A percentile compares a stretch with the other conserved stretches of the same genome.
Evolutionary conservation across 2,113 vertebrate genomes (phyloP).

Genomic region (Verasper variegatus): DNA sequence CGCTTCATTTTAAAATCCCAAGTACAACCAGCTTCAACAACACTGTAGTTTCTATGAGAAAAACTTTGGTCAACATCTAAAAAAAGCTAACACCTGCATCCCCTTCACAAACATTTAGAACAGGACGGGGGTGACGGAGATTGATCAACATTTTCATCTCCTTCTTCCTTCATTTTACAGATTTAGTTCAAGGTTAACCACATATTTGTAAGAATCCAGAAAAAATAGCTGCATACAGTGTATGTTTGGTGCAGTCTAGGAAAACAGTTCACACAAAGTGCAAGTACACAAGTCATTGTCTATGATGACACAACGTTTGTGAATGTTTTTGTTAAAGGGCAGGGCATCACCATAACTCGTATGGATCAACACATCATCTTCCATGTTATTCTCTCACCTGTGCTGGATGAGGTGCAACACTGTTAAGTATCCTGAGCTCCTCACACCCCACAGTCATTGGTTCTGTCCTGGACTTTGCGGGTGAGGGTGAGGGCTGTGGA

Average conservation of each 20-base stretch:
- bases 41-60: constrained; percentile 13
- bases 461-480: constrained; percentile 87
- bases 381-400: constrained; percentile 24
- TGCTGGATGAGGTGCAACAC: not conserved
- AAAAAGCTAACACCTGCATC: constrained; percentile 1
- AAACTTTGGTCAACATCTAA: constrained; percentile 45
- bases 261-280: constrained; percentile 51
- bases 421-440: not conserved
- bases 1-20: not conserved
- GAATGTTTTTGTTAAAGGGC: constrained; percentile 19
- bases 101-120: not conserved
- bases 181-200: not conserved
- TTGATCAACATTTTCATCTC: not conserved
- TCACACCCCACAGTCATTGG: constrained; percentile 88
- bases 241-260: constrained; percentile 13
- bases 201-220: not conserved
- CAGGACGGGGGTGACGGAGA: constrained; percentile 13
- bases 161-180: not conserved
- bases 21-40: not conserved
- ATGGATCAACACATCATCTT: not conserved
- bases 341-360: not conserved
- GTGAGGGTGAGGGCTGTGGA: constrained; percentile 88
- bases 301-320: not conserved
- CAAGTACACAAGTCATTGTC: constrained; percentile 21
- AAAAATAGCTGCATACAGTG: constrained; percentile 4